Base-by-base conservation (phyloP, 2,797 vertebrate genomes). In the Thripadectes ignobilis region DNA sequence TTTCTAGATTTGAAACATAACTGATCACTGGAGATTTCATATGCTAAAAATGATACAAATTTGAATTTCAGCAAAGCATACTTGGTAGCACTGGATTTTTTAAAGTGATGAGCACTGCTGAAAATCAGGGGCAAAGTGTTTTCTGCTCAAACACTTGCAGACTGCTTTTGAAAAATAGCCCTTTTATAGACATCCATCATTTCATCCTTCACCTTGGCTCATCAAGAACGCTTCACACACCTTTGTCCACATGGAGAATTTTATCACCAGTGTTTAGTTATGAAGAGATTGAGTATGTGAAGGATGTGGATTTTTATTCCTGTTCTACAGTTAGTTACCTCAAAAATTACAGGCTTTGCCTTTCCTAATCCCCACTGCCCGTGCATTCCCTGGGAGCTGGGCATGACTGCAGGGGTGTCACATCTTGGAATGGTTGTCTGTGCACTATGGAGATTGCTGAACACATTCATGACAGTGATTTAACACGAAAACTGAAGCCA, bases 211-310 rank as follows among this genome's bases (percentile, higher is more conserved):
- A 14, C n/a, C 9, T 36, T 57, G 62, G 19, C 41, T 72, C 62
- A 19, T 4, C 0, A 0, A 34, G 32, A 77, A 48, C 45, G 51
- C 10, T 89, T 65, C 16, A 20, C 22, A n/a, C 11, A 41, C 2
- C 14, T 83, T 74, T 41, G 8, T 36, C 14, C 38, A 16, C 0
- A 0, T 43, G 34, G 27, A 54, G 13, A 66, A 81, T 39, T 41
- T 58, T 72, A 72, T 72, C 48, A 74, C 9, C 46, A n/a, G 4
- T 9, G 84, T 62, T 81, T 59, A 69, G 16, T 10, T 34, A 82
- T 8, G 14, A 84, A 73, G 23, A 66, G 7, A 61, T 9, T 43
- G 34, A 77, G 34, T 36, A 17, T 0, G 0, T 48, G 20, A 55
- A 74, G 21, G 43, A 43, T 2, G 2, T 58, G 61, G 51, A 43